phyloP scores from a whole-genome alignment of 2,113 vertebrate species.

The Daboia siamensis region DNA sequence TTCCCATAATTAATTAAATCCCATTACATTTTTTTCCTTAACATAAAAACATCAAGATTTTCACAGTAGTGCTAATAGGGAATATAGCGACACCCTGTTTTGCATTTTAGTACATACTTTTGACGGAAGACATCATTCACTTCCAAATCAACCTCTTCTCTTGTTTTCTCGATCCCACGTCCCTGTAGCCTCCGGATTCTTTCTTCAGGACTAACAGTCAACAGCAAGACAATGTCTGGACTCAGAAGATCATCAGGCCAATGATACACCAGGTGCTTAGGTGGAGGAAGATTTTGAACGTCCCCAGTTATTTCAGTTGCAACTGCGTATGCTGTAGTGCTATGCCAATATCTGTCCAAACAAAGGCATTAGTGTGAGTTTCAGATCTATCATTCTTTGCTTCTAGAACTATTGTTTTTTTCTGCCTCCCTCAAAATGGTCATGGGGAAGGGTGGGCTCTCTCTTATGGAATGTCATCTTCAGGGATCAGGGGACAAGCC shows the following conservation, averaged over 20 bases:
- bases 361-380: not conserved
- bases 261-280: conserved; percentile 76
- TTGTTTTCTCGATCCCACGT: conserved; percentile 78
- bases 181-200: conserved; percentile 71
- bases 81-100: not conserved
- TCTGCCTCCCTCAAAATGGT: not conserved
- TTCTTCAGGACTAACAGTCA: conserved; percentile 81
- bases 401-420: not conserved
- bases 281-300: conserved; percentile 75
- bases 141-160: conserved; percentile 84
- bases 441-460: not conserved
- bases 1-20: not conserved
- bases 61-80: not conserved
- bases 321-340: conserved; percentile 89
- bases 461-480: not conserved
- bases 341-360: conserved; percentile 88
- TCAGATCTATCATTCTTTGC: not conserved
- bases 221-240: conserved; percentile 82
- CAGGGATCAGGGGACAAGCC: not conserved
- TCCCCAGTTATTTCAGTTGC: conserved; percentile 82
- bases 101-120: conserved; percentile 69
- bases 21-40: not conserved
- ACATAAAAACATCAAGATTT: not conserved
- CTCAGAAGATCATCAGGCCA: conserved; percentile 87
- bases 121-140: conserved; percentile 78